Conservation (phyloP, 2,797 vertebrate species). For the Sebastes cheni region DNA sequence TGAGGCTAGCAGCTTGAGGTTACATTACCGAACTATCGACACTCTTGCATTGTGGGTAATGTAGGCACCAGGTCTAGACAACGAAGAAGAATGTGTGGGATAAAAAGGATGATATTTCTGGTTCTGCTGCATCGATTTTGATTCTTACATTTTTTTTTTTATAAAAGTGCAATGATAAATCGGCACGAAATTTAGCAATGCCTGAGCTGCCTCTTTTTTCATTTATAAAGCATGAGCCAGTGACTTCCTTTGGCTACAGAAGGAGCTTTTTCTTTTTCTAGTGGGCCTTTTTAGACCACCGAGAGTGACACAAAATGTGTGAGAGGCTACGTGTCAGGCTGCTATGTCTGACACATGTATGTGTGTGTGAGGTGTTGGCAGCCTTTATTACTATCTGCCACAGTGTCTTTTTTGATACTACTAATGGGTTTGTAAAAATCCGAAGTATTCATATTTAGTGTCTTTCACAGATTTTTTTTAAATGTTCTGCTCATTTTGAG, state of each 20-base stretch:
- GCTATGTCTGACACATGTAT: neutral
- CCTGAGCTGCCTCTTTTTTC: neutral
- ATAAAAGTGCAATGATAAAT: neutral
- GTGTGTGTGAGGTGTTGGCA: neutral
- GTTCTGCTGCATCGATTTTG: neutral
- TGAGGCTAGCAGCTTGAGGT: neutral
- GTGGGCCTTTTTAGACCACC: neutral
- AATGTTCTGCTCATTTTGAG: constrained; percentile 18
- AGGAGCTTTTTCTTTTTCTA: neutral
- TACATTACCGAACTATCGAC: neutral
- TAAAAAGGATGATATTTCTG: neutral
- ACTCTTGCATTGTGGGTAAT: neutral
- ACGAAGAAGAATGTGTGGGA: neutral
- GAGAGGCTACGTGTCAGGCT: constrained; percentile 1
- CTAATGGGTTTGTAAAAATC: neutral
- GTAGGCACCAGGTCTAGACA: neutral
- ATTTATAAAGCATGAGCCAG: neutral
- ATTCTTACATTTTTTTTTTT: too few species aligned
- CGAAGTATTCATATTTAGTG: neutral
- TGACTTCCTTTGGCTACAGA: neutral
- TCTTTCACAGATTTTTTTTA: neutral
- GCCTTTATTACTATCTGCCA: neutral
- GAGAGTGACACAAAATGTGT: constrained; percentile 4
- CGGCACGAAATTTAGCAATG: neutral
- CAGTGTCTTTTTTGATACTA: neutral